Conservation (phyloP, 30 jellyfish, hydroid and myxozoan species). For the Aurelia coerulea region DNA sequence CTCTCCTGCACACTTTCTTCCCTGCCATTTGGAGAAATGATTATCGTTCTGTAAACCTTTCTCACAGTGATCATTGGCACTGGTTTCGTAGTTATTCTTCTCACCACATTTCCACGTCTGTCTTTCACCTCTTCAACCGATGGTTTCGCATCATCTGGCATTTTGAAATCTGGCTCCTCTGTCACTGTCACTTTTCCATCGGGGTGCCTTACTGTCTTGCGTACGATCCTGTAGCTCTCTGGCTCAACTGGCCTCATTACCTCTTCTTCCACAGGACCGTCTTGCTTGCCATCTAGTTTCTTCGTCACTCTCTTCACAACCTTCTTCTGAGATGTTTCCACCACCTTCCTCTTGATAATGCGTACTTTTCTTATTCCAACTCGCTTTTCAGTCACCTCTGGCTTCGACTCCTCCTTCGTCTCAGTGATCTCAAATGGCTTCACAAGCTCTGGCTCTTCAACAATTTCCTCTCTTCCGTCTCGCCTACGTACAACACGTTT, state of each 20-base stretch:
- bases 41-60: conserved; percentile 57
- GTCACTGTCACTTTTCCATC: conserved; percentile 73
- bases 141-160: conserved; percentile 65
- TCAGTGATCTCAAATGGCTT: conserved; percentile 63
- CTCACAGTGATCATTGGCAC: conserved; percentile 52
- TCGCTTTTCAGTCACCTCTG: conserved; percentile 61
- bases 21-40: conserved; percentile 53
- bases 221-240: conserved; percentile 52
- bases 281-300: conserved; percentile 79
- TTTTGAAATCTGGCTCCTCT: conserved; percentile 71
- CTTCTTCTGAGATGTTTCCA: conserved; percentile 70
- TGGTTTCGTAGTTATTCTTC: conserved; percentile 62
- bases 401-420: conserved; percentile 67
- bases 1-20: conserved; percentile 64
- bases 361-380: conserved; percentile 49
- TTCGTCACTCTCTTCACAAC: conserved; percentile 62
- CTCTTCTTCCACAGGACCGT: conserved; percentile 81
- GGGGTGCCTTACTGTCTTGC: conserved; percentile 57
- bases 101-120: conserved; percentile 53
- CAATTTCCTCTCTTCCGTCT: conserved; percentile 67
- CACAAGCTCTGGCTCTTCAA: conserved; percentile 67
- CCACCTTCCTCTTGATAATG: conserved; percentile 66
- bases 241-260: conserved; percentile 80
- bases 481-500: conserved; percentile 69
- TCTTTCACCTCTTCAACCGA: conserved; percentile 47